Evolutionary conservation across 2,113 vertebrate species (phyloP), one percentile per base, ranked within the genome.

Genomic region (Tupaia chinensis): DNA sequence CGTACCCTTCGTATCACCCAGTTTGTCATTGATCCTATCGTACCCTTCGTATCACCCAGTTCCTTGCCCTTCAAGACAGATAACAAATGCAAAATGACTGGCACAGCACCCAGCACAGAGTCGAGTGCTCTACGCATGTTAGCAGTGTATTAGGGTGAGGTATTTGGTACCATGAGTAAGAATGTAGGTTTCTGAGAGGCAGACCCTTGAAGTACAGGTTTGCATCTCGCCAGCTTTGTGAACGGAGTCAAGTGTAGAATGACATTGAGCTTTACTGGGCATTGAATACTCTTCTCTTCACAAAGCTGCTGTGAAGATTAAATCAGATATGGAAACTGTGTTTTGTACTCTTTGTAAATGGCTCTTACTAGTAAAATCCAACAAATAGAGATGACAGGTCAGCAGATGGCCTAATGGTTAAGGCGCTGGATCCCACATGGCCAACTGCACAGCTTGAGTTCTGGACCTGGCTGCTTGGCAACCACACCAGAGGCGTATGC

Each of bases 91-190:
- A n/a, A 70, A 79, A 27, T 22, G 7, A 9, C 7, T 53, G 29
- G 4, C 22, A 2, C 27, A 12, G 65, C 11, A 79, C 3, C 9
- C 7, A 7, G 16, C 3, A 1, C n/a, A 1, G 1, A 53, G 72
- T 14, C 32, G 83, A 72, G 15, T n/a, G 70, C 63, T 27, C 61
- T 79, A 9, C 0, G 29, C 15, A 5, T 25, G 61, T 22, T 87
- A 54, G 23, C 9, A 65, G 5, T 54, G 44, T 56, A 20, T 22
- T 17, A 23, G 14, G 23, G 27, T 29, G 10, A 89, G 14, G n/a
- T 54, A 56, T 83, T 91, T 65, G 23, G 68, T n/a, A 0, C 14
- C 65, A 1, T 68, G 32, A 23, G 72, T 58, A 29, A 65, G 32
- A 29, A 72, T 27, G 20, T 32, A 29, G 7, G 0, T n/a, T 95